These are phyloP conservation scores for Eucidaris tribuloides DNA, from an alignment of 35 echinoderm and acorn worm species.

Conservation along the genomic window DNA sequence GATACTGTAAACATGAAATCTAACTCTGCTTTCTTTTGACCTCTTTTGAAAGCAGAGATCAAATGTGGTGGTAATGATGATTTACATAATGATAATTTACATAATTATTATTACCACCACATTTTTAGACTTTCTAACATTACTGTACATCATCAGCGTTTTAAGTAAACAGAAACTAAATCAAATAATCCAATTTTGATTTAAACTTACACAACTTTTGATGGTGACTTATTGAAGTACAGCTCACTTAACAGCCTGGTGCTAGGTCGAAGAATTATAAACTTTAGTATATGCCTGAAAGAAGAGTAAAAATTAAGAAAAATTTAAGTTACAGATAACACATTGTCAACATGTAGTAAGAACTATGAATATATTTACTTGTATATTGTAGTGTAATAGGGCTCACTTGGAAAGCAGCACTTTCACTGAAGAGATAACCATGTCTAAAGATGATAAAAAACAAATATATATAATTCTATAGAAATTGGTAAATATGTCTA, in stretches of 20 bases:
- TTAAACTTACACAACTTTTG: constrained; percentile 82
- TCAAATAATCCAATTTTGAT: neutral
- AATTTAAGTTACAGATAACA: neutral
- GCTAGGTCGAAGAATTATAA: constrained; percentile 74
- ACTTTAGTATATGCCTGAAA: constrained; percentile 76
- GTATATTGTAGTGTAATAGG: neutral
- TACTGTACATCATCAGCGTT: neutral
- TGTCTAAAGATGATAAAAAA: neutral
- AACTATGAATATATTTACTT: neutral
- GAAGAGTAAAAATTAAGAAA: constrained; percentile 10
- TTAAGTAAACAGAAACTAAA: neutral
- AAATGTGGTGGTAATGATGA: neutral
- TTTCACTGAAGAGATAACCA: neutral
- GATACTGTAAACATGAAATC: too few species aligned
- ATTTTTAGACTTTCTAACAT: neutral
- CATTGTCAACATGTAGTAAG: neutral
- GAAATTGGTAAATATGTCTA: too few species aligned
- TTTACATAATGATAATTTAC: neutral
- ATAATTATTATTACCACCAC: neutral
- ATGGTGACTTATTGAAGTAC: constrained; percentile 56
- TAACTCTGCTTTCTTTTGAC: neutral
- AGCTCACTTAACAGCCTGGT: constrained; percentile 75
- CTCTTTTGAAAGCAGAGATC: neutral
- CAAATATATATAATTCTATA: neutral
- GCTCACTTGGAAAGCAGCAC: neutral